These are phyloP conservation scores for Dufourea novaeangliae DNA, from an alignment of 1,140 invertebrate species.

Conservation along the genomic window DNA sequence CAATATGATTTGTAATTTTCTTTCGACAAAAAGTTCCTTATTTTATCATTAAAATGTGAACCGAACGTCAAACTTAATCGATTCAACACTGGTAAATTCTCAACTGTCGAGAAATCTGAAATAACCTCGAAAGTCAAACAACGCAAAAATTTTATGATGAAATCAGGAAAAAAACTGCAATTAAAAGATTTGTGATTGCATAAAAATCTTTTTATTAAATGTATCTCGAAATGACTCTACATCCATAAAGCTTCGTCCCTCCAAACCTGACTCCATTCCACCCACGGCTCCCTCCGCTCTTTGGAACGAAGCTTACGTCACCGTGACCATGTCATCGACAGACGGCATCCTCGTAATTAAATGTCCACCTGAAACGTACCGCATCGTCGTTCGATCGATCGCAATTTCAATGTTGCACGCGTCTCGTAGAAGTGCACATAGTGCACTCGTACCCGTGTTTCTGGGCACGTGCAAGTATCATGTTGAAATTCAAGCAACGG, in stretches of 20 bases:
- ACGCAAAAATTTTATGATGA: no score
- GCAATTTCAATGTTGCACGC: slow-evolving; percentile 15
- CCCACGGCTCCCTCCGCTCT: background rate
- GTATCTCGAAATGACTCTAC: slow-evolving; percentile 41
- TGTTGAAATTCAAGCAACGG: slow-evolving; percentile 3
- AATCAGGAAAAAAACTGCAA: no score
- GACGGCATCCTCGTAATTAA: slow-evolving; percentile 58
- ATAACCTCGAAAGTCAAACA: no score
- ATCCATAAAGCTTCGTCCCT: slow-evolving; percentile 24
- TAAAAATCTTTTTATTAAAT: background rate
- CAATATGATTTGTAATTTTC: no score
- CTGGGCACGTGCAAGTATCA: background rate
- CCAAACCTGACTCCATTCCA: background rate
- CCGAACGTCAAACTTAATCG: no score
- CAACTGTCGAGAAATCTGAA: no score
- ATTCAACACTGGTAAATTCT: no score
- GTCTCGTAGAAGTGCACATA: background rate
- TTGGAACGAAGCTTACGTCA: slow-evolving; percentile 43
- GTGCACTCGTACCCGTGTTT: background rate
- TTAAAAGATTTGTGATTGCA: background rate
- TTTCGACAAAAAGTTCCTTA: no score
- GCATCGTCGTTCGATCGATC: slow-evolving; percentile 30
- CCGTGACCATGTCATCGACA: slow-evolving; percentile 52
- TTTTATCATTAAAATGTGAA: no score
- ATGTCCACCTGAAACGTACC: slow-evolving; percentile 56